Evolutionary conservation across 2,888 invertebrate genomes (phyloP).

Genomic region (Monoplex corrugatus): DNA sequence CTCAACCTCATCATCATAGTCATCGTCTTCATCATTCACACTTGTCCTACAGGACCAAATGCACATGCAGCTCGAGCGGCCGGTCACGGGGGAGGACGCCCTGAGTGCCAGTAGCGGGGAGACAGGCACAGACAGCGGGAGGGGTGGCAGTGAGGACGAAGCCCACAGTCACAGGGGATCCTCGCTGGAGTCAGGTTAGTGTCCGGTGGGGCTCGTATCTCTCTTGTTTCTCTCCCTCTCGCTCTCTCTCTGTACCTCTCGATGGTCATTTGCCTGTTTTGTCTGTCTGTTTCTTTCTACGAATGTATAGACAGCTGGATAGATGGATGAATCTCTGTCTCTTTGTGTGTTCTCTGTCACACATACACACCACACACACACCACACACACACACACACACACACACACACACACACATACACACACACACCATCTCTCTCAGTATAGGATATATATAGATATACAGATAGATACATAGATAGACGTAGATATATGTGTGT

Average conservation of each 20-base stretch:
- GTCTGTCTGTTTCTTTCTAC: background rate
- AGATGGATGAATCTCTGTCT: background rate
- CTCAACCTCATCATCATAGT: too few species aligned
- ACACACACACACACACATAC: background rate
- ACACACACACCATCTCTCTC: slow-evolving; percentile 3
- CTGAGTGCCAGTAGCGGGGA: slow-evolving; percentile 72
- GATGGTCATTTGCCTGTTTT: too few species aligned
- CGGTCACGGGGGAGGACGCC: slow-evolving; percentile 68
- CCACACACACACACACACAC: background rate
- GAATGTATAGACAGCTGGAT: too few species aligned
- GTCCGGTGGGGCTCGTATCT: background rate
- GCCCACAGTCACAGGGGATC: slow-evolving; percentile 58
- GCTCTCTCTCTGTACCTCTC: background rate
- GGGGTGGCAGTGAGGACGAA: slow-evolving; percentile 69
- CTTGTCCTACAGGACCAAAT: slow-evolving; percentile 22
- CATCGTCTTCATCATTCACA: too few species aligned
- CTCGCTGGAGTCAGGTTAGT: slow-evolving; percentile 51
- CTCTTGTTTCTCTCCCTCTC: background rate
- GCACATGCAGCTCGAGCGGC: slow-evolving; percentile 39
- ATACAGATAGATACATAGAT: background rate
- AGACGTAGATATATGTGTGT: background rate
- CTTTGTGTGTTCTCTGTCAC: background rate
- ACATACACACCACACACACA: background rate
- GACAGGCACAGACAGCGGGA: slow-evolving; percentile 68
- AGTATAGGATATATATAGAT: background rate